phyloP scores from a whole-genome alignment of 2,797 vertebrate genomes.

The Mormyrus proboscirostris region DNA sequence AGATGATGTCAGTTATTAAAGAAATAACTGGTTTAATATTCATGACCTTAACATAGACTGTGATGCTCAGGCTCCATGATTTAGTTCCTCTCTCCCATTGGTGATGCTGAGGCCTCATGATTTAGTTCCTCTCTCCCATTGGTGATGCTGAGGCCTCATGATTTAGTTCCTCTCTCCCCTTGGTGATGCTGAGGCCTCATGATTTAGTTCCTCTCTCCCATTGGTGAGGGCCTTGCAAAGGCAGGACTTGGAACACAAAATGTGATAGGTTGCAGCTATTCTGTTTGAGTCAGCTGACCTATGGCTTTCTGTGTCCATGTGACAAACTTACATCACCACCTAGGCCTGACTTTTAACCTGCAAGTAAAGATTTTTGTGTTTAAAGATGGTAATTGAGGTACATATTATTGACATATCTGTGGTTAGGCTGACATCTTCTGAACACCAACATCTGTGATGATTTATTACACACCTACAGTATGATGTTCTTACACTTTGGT shows the following conservation, averaged over 20 bases:
- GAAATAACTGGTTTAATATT: not conserved
- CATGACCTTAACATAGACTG: not conserved
- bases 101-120: not conserved
- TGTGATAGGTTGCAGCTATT: not conserved
- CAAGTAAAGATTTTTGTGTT: not conserved
- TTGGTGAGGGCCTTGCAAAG: not conserved
- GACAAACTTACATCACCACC: not conserved
- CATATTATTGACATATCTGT: not conserved
- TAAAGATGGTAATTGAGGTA: not conserved
- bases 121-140: not conserved
- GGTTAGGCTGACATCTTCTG: not conserved
- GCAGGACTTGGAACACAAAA: not conserved
- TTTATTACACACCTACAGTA: not conserved
- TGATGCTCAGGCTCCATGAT: not conserved
- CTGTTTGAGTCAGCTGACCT: not conserved
- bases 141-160: not conserved
- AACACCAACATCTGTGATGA: not conserved
- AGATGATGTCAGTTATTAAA: not conserved
- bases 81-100: not conserved
- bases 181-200: not conserved
- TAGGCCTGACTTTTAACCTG: not conserved
- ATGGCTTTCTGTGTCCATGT: not conserved
- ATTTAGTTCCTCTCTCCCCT: not conserved
- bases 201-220: not conserved
- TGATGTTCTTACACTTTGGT: not conserved